Base-by-base conservation (phyloP, 2,888 invertebrate species). In the Abscondita cerata region DNA sequence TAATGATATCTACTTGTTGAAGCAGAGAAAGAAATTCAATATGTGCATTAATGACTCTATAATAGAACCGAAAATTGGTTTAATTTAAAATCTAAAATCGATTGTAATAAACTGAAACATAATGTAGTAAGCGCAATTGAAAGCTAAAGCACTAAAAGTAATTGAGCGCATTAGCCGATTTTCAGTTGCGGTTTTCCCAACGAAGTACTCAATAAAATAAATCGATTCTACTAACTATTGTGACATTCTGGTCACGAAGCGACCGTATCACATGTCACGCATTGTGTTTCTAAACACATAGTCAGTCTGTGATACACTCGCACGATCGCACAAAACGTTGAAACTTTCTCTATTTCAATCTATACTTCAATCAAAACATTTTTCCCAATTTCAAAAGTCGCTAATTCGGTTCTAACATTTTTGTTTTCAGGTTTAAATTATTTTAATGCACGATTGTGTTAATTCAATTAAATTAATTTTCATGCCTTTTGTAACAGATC, bases 271-370 rank as follows among this genome's bases (percentile, higher is more conserved):
- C 73, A 71, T 76, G 72, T 72, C 76, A 76, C 73, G 74, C 73
- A 75, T 76, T 76, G 75, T 78, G 74, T 77, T 75, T 70, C 75
- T 72, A 77, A 77, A 78, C 76, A 77, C 71, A 76, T 73, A 72
- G 72, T 70, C 72, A 68, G 72, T 71, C 73, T 72, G 75, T 76
- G 78, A 77, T 77, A 75, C 69, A 69, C 71, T 69, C 74, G 77
- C 76, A 69, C 68, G 67, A 61, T 67, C 62, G 66, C 68, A 66
- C 68, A 67, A 69, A 68, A 65, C 66, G 65, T 62, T 57, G 62
- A 52, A 59, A 62, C 59, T 59, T 62, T 55, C 59, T 59, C 59
- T 41, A 41, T 41, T 41, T 41, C 18, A 41, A 41, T 55, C 52
- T 52, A 62, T 55, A 59, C 59, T 59, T 55, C 59, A 62, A 65